Evolutionary conservation across 2,113 vertebrate species (phyloP).

Genomic region (Erythrolamprus reginae): DNA sequence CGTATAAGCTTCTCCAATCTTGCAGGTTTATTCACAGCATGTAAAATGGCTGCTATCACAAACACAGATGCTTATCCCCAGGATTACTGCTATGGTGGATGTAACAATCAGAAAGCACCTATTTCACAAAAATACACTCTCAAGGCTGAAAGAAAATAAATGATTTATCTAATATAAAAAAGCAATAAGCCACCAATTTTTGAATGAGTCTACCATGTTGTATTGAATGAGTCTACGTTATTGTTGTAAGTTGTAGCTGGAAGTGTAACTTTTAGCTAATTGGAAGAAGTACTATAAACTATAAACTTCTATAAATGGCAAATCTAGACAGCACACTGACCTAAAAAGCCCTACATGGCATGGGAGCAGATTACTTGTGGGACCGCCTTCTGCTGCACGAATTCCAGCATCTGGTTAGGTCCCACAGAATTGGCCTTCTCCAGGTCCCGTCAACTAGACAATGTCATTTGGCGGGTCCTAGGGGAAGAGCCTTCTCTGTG

Average conservation of each 20-base stretch:
- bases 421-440: no score
- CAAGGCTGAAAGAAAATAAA: background rate
- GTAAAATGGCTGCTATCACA: background rate
- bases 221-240: background rate
- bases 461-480: no score
- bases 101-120: background rate
- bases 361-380: no score
- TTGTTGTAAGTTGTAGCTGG: background rate
- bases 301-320: no score
- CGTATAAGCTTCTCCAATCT: background rate
- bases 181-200: background rate
- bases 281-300: background rate
- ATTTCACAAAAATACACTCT: background rate
- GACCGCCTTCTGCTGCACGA: no score
- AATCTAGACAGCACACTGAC: no score
- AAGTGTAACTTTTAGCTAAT: background rate
- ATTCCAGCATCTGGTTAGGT: no score
- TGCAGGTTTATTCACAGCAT: background rate
- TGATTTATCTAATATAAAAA: background rate
- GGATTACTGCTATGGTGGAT: background rate
- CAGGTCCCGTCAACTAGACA: no score
- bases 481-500: no score
- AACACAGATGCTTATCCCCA: background rate
- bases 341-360: no score
- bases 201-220: background rate